Base-by-base conservation (phyloP, 2,888 invertebrate species). In the Boloria euphrosyne region DNA sequence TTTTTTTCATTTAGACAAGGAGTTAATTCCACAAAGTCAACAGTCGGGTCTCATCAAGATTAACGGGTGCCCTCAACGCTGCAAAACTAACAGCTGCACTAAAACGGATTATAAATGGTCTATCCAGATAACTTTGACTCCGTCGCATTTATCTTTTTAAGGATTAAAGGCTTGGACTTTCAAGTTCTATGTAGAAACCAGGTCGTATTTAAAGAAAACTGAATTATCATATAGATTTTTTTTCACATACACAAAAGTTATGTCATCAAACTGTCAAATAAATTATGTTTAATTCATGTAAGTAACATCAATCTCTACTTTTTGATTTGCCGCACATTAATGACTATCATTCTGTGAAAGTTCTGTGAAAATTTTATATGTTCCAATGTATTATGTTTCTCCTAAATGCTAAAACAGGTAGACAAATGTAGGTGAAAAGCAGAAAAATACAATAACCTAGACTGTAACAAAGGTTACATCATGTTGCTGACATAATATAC, bases 81-180 rank as follows among this genome's bases (percentile, higher is more conserved):
- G 78, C 75, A 69, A 77, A 38, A 64, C 70, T 70, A 68, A 69
- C 67, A 71, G 71, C 67, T 71, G 64, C 66, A 74, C 75, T 75
- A 76, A 77, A 79, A 76, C 76, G 77, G 73, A 80, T 78, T 80
- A 80, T 79, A 79, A 81, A 83, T 82, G 80, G 77, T 75, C 75
- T 69, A 71, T 74, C 75, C 73, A 76, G 77, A 74, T 74, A 77
- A 78, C 75, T 79, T 78, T 75, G 62, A 66, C 67, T 67, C 53
- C 50, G 64, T 69, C 66, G 66, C 63, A 69, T 69, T 71, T 67
- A 67, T 71, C 64, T 71, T 67, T 66, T 59, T 68, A 68, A 68
- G 52, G 57, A 68, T 68, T 68, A 65, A 68, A 46, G 65, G 44
- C 67, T 51, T 49, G 64, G 57, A 38, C 55, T 67, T 59, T 59